Percentiles rank a stretch among this genome's conserved stretches.
phyloP scores from a whole-genome alignment of 2,888 invertebrate species.

The Periphyllus acericola region DNA sequence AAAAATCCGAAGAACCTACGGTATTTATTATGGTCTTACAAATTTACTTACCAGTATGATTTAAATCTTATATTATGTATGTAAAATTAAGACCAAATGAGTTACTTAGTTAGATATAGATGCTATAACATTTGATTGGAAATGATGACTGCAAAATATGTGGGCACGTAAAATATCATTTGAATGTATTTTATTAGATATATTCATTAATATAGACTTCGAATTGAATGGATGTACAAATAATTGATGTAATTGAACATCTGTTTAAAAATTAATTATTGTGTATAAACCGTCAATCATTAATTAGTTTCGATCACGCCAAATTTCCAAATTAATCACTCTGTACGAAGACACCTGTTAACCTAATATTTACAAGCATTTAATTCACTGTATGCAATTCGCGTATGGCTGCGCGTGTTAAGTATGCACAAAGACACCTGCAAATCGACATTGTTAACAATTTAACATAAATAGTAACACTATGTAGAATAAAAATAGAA shows the following conservation, averaged over 20 bases:
- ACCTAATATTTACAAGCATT: background rate
- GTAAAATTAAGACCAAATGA: background rate
- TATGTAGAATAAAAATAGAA: no score
- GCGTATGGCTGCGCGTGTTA: background rate
- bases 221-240: background rate
- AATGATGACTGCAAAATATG: background rate
- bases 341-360: background rate
- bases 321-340: background rate
- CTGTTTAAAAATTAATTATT: conserved; percentile 7
- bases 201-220: background rate
- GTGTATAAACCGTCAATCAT: background rate
- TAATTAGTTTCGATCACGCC: conserved; percentile 34
- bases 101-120: background rate
- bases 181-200: background rate
- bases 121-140: background rate
- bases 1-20: no score
- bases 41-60: background rate
- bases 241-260: conserved; percentile 1
- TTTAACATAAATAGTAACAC: background rate
- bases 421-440: background rate
- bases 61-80: background rate
- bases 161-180: background rate
- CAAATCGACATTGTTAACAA: background rate
- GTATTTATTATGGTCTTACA: background rate
- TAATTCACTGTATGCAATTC: no score